These are phyloP conservation scores for Eilema sororculum DNA, from an alignment of 2,888 invertebrate genomes.

Conservation along the genomic window DNA sequence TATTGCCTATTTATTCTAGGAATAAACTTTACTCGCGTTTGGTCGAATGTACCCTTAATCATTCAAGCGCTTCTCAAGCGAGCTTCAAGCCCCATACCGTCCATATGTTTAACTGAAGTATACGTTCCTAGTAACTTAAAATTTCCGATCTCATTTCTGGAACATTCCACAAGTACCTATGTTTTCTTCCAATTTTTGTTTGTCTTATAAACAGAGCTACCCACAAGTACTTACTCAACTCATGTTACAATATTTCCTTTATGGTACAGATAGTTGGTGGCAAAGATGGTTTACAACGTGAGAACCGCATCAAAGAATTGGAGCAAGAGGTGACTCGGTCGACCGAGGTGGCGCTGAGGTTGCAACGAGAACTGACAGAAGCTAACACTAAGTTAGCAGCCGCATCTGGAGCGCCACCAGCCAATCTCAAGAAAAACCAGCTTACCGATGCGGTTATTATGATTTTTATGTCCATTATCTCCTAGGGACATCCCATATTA, in stretches of 20 bases:
- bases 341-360: conserved; percentile 90
- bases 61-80: background rate
- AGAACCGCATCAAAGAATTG: conserved; percentile 91
- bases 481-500: no score
- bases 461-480: background rate
- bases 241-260: background rate
- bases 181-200: no score
- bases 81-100: background rate
- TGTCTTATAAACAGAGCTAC: background rate
- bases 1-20: no score
- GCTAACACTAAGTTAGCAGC: conserved; percentile 87
- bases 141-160: background rate
- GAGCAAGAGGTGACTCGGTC: conserved; percentile 95
- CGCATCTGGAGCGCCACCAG: conserved; percentile 71
- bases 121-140: background rate
- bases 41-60: no score
- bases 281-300: conserved; percentile 87
- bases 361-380: conserved; percentile 91
- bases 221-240: background rate
- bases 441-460: conserved; percentile 86
- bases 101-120: background rate
- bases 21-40: no score
- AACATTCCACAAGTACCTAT: background rate
- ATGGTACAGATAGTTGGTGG: conserved; percentile 83
- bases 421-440: conserved; percentile 87